A percentile compares a stretch with the other conserved stretches of the same genome.
Evolutionary conservation across 1,140 invertebrate genomes (phyloP).

Genomic region (Gonioctena quinquepunctata): DNA sequence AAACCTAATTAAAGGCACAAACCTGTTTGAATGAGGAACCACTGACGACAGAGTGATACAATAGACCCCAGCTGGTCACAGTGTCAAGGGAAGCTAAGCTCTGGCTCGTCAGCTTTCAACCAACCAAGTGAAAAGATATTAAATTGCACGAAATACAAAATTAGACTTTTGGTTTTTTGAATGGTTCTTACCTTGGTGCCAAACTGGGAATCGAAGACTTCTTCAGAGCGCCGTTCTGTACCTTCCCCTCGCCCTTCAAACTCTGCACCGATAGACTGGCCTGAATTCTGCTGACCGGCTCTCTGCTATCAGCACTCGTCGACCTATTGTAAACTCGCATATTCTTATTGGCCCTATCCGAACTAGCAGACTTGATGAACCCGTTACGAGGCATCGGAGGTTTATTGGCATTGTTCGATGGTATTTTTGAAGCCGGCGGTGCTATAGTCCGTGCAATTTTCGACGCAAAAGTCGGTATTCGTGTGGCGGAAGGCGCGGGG

Average conservation of each 20-base stretch:
- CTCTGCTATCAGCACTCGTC: slow-evolving; percentile 51
- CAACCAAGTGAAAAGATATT: no score
- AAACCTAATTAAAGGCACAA: no score
- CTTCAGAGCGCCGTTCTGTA: slow-evolving; percentile 55
- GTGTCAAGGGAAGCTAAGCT: no score
- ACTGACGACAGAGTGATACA: no score
- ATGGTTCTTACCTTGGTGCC: slow-evolving; percentile 18
- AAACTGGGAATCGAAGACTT: slow-evolving; percentile 33
- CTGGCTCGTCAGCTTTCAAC: no score
- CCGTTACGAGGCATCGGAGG: slow-evolving; percentile 12
- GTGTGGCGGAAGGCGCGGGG: slow-evolving; percentile 39
- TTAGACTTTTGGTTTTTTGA: background rate
- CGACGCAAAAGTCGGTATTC: slow-evolving; percentile 43
- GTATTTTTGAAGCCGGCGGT: slow-evolving; percentile 22
- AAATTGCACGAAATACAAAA: background rate
- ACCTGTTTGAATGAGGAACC: no score
- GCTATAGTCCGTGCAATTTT: slow-evolving; percentile 28
- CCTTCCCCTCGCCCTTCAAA: slow-evolving; percentile 58
- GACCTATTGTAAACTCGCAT: slow-evolving; percentile 44
- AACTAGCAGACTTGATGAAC: slow-evolving; percentile 43
- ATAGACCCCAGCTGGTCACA: no score
- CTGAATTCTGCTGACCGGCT: slow-evolving; percentile 52
- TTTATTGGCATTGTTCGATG: slow-evolving; percentile 2
- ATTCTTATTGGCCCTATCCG: slow-evolving; percentile 40
- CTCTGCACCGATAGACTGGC: slow-evolving; percentile 61